Base-by-base conservation (phyloP, 2,113 vertebrate genomes). In the Morone saxatilis region DNA sequence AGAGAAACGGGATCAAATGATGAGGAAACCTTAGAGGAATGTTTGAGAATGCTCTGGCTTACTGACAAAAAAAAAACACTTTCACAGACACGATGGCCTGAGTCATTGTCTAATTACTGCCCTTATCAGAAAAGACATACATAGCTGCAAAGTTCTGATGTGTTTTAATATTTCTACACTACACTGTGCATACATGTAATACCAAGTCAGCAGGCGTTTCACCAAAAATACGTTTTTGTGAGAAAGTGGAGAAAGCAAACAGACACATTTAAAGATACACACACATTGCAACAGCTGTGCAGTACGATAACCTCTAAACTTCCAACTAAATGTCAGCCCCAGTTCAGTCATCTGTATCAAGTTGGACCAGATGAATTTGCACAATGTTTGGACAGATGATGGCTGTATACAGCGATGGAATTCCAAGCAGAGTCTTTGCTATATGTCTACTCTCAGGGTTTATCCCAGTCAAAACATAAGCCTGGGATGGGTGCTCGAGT, bases 391-490 rank as follows among this genome's bases (percentile, higher is more conserved):
- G 20, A 66, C 31, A n/a, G 57, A 56, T 47, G 45, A 72, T n/a
- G 12, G 11, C 17, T 38, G 45, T 20, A 11, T 68, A 13, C 13
- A 54, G 1, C 7, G 10, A 20, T 68, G 19, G 54, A 14, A 67
- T 60, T 38, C 16, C 63, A 71, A 81, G 78, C 75, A 66, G 17
- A 56, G 48, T 16, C 65, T 84, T 63, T 48, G 59, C 86, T 69
- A 20, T 81, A 60, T 63, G 48, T 83, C 61, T 67, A 20, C 71
- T 83, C 40, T 81, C 11, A 10, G 70, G 41, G 81, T 17, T 86
- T 50, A 47, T 79, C 71, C 70, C 65, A 88, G 88, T 88, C 88
- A 86, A 82, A 94, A 90, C 84, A 92, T 40, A 12, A 56, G 73
- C 50, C 50, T 13, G n/a, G 43, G 69, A 48, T 71, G 72, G 61